Conservation (phyloP, 1,140 invertebrate genomes). For the Cyclargus thomasi region DNA sequence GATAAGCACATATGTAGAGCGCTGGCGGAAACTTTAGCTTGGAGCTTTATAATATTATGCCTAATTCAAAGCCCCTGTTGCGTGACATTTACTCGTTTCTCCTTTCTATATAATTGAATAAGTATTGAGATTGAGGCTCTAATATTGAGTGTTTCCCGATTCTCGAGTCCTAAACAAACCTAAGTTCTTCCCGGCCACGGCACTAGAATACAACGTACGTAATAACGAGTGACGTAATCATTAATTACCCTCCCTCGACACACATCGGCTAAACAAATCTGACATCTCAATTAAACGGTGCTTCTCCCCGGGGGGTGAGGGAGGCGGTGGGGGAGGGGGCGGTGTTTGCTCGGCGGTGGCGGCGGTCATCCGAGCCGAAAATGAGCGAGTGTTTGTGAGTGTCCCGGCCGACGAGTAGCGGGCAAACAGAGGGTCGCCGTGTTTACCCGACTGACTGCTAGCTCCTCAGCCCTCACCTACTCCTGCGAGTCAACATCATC, state of each 20-base stretch:
- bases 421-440: not conserved
- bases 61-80: too few relatives aligned
- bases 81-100: too few relatives aligned
- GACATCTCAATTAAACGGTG: conserved; percentile 2
- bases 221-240: not conserved
- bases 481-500: not conserved
- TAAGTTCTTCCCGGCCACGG: not conserved
- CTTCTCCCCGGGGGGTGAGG: not conserved
- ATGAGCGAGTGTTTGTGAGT: conserved; percentile 10
- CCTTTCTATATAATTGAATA: too few relatives aligned
- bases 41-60: not conserved
- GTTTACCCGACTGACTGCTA: not conserved
- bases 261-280: not conserved
- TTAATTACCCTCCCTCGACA: not conserved
- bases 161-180: too few relatives aligned
- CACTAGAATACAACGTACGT: not conserved
- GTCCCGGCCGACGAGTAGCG: not conserved
- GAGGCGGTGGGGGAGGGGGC: not conserved
- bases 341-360: not conserved
- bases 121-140: too few relatives aligned
- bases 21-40: not conserved
- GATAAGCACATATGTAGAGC: not conserved
- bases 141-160: too few relatives aligned
- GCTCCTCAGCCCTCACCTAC: too few relatives aligned
- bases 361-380: conserved; percentile 9